Conservation (phyloP, 2,113 vertebrate genomes). For the Tragulus kanchil region DNA sequence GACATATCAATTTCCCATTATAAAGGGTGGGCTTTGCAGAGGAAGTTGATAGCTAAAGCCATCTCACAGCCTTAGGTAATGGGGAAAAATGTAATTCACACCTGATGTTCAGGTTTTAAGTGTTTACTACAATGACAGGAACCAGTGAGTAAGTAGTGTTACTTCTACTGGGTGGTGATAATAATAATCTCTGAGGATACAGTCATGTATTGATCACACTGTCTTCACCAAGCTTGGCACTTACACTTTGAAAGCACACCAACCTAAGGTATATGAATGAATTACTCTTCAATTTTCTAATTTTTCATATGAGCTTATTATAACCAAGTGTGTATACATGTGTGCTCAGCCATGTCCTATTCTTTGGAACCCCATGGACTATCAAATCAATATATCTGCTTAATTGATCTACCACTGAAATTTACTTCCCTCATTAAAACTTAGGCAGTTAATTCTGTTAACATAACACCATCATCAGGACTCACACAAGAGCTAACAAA, state of each 20-base stretch:
- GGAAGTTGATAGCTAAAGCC: neutral
- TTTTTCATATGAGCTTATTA: neutral
- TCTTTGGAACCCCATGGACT: neutral
- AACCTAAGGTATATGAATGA: neutral
- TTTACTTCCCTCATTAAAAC: constrained; percentile 67
- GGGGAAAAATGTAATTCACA: neutral
- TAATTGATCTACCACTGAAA: constrained; percentile 71
- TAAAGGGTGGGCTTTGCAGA: neutral
- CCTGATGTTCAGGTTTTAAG: neutral
- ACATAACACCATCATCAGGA: neutral
- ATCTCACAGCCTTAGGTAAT: neutral
- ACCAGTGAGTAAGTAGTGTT: neutral
- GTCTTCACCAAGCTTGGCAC: neutral
- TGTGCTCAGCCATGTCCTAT: neutral
- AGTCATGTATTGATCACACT: neutral
- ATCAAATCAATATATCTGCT: constrained; percentile 48
- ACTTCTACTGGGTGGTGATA: neutral
- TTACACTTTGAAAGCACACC: neutral
- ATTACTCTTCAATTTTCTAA: neutral
- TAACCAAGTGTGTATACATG: neutral
- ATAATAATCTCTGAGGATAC: neutral
- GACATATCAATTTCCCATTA: neutral
- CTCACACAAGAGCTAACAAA: neutral
- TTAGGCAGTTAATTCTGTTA: constrained; percentile 24
- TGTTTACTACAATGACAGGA: neutral